Evolutionary conservation across 2,888 invertebrate genomes (phyloP), one percentile per base, ranked within the genome.

Genomic region (Pristionchus fissidentatus): DNA sequence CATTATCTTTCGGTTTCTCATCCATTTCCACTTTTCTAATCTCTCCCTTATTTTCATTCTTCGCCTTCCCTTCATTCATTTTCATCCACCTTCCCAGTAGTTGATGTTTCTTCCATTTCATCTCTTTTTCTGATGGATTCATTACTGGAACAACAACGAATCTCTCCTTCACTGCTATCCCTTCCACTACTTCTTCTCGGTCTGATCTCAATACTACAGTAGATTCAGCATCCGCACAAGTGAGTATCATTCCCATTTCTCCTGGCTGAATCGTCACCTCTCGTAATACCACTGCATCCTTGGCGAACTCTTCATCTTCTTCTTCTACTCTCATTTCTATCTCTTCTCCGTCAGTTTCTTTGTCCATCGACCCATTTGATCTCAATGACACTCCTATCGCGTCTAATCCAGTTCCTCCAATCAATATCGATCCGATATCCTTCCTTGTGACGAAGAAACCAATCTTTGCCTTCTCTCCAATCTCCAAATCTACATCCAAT

Each of bases 261-360:
- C 62, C 62, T 35, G 15, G 13, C 13, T 32, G 62, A 13, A 62
- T 62, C 32, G 1, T 32, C 13, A 3, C 8, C 3, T 62, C 35
- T 10, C 15, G 3, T 32, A 62, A 15, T 15, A 13, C 4, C 1
- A 1, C 35, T 35, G 62, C 62, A n/a, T 62, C 35, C 19, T 1
- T 35, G 1, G 62, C 62, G 35, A 32, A 62, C 35, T 62, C 26
- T 5, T 62, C 62, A 3, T 62, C 35, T 62, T 35, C 22, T 19
- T 55, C 55, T 55, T 55, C 55, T n/a, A n/a, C 55, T 55, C 22
- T 19, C 13, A 55, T 55, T 55, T n/a, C 4, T 13, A 84, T 52
- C 35, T 87, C 55, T 73, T 90, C 86, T 22, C 87, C 38, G n/a
- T n/a, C n/a, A n/a, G n/a, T n/a, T n/a, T n/a, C 4, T 52, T 70